A percentile compares a stretch with the other conserved stretches of the same genome.
Evolutionary conservation across 1,140 invertebrate species (phyloP).

Genomic region (Euwallacea fornicatus): DNA sequence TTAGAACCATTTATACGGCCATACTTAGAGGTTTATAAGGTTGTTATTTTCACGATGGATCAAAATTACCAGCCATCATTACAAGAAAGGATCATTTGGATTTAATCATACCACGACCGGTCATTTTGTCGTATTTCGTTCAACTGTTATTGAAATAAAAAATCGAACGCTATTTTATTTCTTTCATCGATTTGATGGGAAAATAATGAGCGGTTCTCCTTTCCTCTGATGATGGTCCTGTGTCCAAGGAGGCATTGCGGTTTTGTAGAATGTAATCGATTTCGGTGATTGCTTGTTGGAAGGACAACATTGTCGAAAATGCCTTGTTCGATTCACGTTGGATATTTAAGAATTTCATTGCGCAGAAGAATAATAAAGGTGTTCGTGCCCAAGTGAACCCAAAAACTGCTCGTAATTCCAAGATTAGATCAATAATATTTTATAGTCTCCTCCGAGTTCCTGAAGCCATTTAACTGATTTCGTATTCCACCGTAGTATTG

Average conservation of each 20-base stretch:
- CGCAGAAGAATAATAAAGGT: neutral
- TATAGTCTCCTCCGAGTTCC: slow-evolving; percentile 29
- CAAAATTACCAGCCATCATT: slow-evolving; percentile 31
- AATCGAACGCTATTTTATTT: slow-evolving; percentile 36
- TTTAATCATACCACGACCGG: slow-evolving; percentile 23
- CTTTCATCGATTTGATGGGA: slow-evolving; percentile 35
- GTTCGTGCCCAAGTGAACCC: neutral
- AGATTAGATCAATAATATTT: slow-evolving; percentile 37
- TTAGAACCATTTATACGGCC: slow-evolving; percentile 33
- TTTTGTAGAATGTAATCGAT: neutral
- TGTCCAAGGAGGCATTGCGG: neutral
- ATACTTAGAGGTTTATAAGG: slow-evolving; percentile 28
- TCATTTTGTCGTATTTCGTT: slow-evolving; percentile 30
- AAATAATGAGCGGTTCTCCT: slow-evolving; percentile 22
- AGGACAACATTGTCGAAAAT: neutral
- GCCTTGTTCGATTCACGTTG: neutral
- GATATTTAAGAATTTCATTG: neutral
- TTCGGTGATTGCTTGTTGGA: neutral
- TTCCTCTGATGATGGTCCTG: neutral
- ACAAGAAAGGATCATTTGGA: slow-evolving; percentile 27
- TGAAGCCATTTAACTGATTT: slow-evolving; percentile 41
- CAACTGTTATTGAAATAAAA: slow-evolving; percentile 19
- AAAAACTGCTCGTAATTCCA: slow-evolving; percentile 23
- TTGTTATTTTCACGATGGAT: slow-evolving; percentile 29
- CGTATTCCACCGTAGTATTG: slow-evolving; percentile 48